These are phyloP conservation scores for Calliphora vicina DNA, from an alignment of 1,140 invertebrate species.

Conservation along the genomic window DNA sequence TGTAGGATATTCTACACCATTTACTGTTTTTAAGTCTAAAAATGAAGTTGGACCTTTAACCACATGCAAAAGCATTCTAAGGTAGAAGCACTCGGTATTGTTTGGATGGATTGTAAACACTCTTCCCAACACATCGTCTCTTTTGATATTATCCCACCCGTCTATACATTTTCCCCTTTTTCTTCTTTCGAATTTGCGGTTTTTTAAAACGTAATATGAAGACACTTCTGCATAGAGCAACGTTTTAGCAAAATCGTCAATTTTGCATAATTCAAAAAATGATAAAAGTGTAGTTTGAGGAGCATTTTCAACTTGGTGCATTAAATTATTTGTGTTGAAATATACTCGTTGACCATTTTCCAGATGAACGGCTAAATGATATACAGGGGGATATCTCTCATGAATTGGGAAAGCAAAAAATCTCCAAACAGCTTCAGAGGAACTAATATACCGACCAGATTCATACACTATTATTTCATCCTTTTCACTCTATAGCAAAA, in stretches of 20 bases:
- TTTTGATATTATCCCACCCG: neutral
- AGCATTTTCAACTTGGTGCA: neutral
- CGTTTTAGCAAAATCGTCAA: conserved; percentile 28
- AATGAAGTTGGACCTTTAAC: neutral
- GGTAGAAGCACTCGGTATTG: no score
- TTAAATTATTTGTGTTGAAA: conserved; percentile 50
- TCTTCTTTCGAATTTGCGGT: neutral
- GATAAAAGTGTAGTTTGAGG: neutral
- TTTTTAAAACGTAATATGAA: neutral
- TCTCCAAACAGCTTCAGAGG: conserved; percentile 52
- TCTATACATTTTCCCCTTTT: neutral
- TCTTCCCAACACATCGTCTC: neutral
- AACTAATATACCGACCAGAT: conserved; percentile 56
- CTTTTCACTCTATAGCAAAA: conserved; percentile 17
- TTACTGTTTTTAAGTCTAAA: neutral
- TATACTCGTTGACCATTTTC: conserved; percentile 54
- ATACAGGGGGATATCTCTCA: conserved; percentile 50
- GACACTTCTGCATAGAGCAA: neutral
- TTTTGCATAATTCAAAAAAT: conserved; percentile 32
- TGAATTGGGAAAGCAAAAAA: conserved; percentile 54
- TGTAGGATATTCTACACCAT: neutral
- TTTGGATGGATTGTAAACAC: neutral
- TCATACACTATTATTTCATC: conserved; percentile 50
- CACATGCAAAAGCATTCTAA: neutral
- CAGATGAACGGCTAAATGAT: neutral